Evolutionary conservation across 2,888 invertebrate species (phyloP).

Genomic region (Hedya salicella): DNA sequence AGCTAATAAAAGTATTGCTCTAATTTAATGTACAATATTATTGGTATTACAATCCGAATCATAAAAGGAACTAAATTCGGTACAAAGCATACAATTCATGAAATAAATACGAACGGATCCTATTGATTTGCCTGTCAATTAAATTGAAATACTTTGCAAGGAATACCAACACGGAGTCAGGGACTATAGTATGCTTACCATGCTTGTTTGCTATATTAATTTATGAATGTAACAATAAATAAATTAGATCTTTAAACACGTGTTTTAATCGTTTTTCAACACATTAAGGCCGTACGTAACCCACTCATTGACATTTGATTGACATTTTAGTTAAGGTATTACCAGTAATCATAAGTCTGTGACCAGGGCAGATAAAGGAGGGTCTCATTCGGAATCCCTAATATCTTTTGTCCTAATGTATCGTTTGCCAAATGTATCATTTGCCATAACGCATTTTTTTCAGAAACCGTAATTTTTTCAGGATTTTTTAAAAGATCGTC

Average conservation of each 20-base stretch:
- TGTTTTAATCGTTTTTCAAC: conserved; percentile 25
- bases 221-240: not conserved
- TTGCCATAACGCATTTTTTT: too few relatives aligned
- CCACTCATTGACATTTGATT: conserved; percentile 3
- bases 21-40: not conserved
- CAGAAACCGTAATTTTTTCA: too few relatives aligned
- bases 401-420: too few relatives aligned
- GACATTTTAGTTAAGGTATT: conserved; percentile 17
- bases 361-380: too few relatives aligned
- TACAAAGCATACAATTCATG: not conserved
- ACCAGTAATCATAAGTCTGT: not conserved
- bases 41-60: not conserved
- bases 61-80: not conserved
- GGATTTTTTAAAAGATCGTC: too few relatives aligned
- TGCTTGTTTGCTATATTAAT: conserved; percentile 5
- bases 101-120: conserved; percentile 1
- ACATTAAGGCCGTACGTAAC: conserved; percentile 10
- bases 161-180: not conserved
- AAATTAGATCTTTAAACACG: conserved; percentile 23
- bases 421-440: too few relatives aligned
- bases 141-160: not conserved
- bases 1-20: not conserved
- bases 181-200: conserved; percentile 20
- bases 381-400: too few relatives aligned
- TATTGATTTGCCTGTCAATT: conserved; percentile 18